phyloP scores from a whole-genome alignment of 2,113 vertebrate species.

The Lagopus leucura region DNA sequence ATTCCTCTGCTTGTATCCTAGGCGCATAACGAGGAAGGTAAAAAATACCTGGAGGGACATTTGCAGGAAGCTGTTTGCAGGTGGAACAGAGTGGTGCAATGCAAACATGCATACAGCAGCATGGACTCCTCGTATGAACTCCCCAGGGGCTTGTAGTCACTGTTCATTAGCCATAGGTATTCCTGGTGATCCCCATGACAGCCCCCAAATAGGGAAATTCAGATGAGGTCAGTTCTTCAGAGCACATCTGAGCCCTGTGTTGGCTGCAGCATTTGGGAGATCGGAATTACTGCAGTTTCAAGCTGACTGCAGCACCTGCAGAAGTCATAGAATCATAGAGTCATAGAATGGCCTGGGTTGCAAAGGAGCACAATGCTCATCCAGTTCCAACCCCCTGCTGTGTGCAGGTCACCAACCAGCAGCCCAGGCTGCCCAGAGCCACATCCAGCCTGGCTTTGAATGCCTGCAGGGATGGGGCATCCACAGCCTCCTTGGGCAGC shows the following conservation, averaged over 20 bases:
- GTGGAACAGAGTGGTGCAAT: background rate
- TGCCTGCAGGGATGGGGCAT: too few relatives aligned
- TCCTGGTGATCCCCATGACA: background rate
- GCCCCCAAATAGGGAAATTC: background rate
- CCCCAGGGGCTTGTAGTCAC: background rate
- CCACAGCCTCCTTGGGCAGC: too few relatives aligned
- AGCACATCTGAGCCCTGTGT: background rate
- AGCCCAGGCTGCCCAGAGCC: too few relatives aligned
- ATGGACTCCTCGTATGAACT: background rate
- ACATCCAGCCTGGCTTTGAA: too few relatives aligned
- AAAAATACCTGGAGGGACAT: background rate
- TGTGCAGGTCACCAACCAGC: too few relatives aligned
- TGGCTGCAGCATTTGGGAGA: background rate
- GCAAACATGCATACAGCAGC: background rate
- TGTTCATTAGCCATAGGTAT: background rate
- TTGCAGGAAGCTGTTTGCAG: background rate
- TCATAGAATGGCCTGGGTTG: too few relatives aligned
- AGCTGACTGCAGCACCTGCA: background rate
- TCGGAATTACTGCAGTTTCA: background rate
- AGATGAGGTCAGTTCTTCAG: background rate
- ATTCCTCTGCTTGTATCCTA: background rate
- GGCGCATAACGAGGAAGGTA: background rate
- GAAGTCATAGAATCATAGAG: too few relatives aligned
- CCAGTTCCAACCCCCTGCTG: too few relatives aligned
- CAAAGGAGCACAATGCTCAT: too few relatives aligned